phyloP scores from a whole-genome alignment of 2,888 invertebrate species.

The Lepas anatifera region DNA sequence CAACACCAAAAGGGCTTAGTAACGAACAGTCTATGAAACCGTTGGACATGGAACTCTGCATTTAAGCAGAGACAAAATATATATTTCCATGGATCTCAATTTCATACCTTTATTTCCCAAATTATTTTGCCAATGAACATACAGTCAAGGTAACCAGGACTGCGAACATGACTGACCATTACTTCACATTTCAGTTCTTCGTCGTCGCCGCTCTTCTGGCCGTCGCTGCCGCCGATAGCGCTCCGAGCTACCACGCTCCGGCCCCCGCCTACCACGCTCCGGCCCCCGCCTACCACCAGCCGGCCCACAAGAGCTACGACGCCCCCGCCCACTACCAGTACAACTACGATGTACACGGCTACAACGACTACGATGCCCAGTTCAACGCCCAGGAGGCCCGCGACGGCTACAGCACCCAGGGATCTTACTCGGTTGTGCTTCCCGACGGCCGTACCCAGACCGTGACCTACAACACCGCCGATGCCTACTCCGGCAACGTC shows the following conservation, averaged over 20 bases:
- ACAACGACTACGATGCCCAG: conserved; percentile 17
- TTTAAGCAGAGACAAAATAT: too few species aligned
- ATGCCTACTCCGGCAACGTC: conserved; percentile 18
- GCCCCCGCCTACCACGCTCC: conserved; percentile 6
- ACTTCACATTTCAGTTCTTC: neutral
- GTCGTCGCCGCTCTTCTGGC: neutral
- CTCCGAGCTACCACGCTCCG: neutral
- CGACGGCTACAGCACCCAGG: conserved; percentile 19
- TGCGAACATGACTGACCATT: too few species aligned
- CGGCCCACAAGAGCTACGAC: too few species aligned
- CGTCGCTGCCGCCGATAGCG: neutral
- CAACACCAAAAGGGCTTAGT: too few species aligned
- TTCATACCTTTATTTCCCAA: too few species aligned
- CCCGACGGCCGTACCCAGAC: conserved; percentile 24
- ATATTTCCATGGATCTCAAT: too few species aligned
- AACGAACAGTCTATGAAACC: too few species aligned
- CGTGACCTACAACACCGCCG: conserved; percentile 20
- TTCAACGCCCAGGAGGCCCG: conserved; percentile 16
- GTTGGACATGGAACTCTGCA: too few species aligned
- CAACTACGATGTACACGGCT: conserved; percentile 19
- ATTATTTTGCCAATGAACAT: too few species aligned
- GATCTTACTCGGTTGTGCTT: conserved; percentile 22
- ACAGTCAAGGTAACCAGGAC: too few species aligned
- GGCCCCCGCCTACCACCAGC: too few species aligned
- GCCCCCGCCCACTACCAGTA: conserved; percentile 14